Evolutionary conservation across 2,113 vertebrate genomes (phyloP).

Genomic region (Triplophysa tibetana): DNA sequence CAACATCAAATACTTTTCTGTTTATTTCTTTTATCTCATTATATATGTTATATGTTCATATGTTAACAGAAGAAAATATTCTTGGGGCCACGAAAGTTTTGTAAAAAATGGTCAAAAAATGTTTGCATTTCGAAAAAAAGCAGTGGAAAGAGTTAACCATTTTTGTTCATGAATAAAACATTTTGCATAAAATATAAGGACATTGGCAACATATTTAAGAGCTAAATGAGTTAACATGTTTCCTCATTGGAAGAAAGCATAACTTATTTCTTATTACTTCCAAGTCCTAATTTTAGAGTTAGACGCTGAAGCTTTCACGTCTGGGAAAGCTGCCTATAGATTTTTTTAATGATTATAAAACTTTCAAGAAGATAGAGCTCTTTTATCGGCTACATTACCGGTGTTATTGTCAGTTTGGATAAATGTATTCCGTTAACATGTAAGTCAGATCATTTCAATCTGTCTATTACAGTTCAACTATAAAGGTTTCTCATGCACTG

Average conservation of each 20-base stretch:
- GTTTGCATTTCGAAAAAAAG: too few relatives aligned
- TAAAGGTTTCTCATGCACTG: conserved; percentile 2
- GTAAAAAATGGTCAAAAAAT: too few relatives aligned
- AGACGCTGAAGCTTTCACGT: background rate
- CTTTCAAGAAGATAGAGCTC: too few relatives aligned
- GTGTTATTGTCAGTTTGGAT: background rate
- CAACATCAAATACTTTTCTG: too few relatives aligned
- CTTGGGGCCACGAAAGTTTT: too few relatives aligned
- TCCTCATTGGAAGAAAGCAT: background rate
- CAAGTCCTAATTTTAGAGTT: background rate
- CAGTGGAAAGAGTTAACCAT: too few relatives aligned
- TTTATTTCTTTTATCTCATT: too few relatives aligned
- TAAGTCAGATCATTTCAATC: conserved; percentile 10
- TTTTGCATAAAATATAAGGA: too few relatives aligned
- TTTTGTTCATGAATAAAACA: too few relatives aligned
- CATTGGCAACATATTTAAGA: too few relatives aligned
- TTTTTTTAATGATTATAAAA: background rate
- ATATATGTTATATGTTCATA: too few relatives aligned
- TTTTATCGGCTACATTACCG: background rate
- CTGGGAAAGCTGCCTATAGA: background rate
- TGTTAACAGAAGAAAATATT: too few relatives aligned
- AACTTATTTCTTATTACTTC: background rate
- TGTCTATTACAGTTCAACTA: background rate
- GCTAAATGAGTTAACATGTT: background rate
- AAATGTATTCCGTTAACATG: background rate